These are phyloP conservation scores for Peromyscus californicus DNA, from an alignment of 2,113 vertebrate species.

Conservation along the genomic window DNA sequence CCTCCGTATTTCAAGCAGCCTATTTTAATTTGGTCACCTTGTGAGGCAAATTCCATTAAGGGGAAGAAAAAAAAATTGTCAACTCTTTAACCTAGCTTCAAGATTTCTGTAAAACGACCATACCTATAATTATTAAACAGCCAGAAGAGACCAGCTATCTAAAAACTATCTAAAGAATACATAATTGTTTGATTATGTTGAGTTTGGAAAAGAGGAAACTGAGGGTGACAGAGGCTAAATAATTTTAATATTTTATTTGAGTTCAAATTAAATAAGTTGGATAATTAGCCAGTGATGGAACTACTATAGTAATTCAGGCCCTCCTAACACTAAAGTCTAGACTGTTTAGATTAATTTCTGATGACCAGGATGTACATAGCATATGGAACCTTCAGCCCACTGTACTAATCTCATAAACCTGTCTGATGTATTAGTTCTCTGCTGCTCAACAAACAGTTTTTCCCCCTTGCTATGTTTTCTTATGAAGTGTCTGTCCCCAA, in stretches of 20 bases:
- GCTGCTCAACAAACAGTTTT: neutral
- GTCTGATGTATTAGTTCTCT: neutral
- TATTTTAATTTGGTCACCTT: neutral
- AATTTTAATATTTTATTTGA: neutral
- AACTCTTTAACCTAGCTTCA: neutral
- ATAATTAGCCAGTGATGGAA: neutral
- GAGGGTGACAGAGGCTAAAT: neutral
- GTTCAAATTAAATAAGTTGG: neutral
- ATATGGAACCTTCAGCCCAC: accelerated
- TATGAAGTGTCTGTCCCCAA: neutral
- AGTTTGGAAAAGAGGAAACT: neutral
- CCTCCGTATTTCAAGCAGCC: neutral
- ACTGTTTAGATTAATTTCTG: neutral
- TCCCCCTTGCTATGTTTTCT: neutral
- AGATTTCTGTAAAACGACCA: neutral
- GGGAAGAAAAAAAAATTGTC: neutral
- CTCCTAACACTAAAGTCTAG: neutral
- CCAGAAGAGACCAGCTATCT: neutral
- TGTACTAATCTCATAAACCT: neutral
- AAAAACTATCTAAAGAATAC: neutral
- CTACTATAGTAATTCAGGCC: neutral
- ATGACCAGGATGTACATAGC: neutral
- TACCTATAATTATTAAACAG: neutral
- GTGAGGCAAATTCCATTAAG: neutral
- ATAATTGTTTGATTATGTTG: neutral